A percentile compares a stretch with the other conserved stretches of the same genome.
Evolutionary conservation across 2,888 invertebrate species (phyloP).

Genomic region (Tethea ocularis): DNA sequence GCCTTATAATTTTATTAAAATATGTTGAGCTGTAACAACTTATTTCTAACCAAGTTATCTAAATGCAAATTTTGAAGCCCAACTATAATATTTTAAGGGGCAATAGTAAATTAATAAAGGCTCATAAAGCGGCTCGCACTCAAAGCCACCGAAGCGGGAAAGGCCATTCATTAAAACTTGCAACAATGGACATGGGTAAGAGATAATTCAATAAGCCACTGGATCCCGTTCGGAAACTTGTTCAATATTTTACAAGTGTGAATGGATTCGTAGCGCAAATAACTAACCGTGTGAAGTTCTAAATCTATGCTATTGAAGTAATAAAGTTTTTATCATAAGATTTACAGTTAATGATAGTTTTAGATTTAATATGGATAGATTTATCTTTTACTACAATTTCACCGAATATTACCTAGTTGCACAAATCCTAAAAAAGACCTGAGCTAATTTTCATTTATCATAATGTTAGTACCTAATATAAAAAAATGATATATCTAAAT

Average conservation of each 20-base stretch:
- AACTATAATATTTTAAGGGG: slow-evolving; percentile 8
- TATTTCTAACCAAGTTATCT: neutral
- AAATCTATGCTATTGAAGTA: neutral
- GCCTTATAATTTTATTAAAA: neutral
- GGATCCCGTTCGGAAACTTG: slow-evolving; percentile 47
- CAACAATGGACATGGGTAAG: slow-evolving; percentile 63
- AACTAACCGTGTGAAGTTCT: neutral
- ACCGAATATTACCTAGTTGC: too few relatives aligned
- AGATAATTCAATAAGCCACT: slow-evolving; percentile 77
- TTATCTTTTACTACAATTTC: too few relatives aligned
- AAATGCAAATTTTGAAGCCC: slow-evolving; percentile 6
- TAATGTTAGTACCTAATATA: too few relatives aligned
- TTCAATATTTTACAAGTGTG: slow-evolving; percentile 57
- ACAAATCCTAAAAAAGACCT: too few relatives aligned
- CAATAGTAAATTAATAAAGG: slow-evolving; percentile 10
- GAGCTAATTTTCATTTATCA: too few relatives aligned
- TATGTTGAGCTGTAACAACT: neutral
- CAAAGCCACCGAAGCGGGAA: slow-evolving; percentile 14
- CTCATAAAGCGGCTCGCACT: neutral
- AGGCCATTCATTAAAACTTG: slow-evolving; percentile 75
- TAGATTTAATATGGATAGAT: too few relatives aligned
- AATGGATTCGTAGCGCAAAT: slow-evolving; percentile 18
- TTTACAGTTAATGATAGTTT: too few relatives aligned
- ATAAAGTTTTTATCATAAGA: too few relatives aligned
- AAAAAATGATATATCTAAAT: too few relatives aligned